Evolutionary conservation across 2,797 vertebrate genomes (phyloP).

Genomic region (Peromyscus nudipes): DNA sequence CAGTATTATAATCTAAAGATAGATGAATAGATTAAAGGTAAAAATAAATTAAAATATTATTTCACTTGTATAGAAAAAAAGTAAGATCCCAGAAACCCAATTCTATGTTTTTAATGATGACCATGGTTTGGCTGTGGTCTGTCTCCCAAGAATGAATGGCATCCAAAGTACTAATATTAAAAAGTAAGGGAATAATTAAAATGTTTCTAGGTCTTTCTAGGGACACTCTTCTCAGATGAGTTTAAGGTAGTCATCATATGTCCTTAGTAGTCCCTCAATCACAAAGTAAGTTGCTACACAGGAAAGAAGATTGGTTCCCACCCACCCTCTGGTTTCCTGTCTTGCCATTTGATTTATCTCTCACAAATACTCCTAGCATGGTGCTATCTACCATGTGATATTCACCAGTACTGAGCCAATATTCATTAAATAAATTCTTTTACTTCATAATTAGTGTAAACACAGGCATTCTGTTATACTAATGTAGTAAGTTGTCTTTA

Average conservation of each 20-base stretch:
- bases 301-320: neutral
- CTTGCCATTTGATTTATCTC: neutral
- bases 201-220: neutral
- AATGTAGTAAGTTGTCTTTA: neutral
- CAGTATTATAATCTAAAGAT: neutral
- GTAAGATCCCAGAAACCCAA: neutral
- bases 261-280: neutral
- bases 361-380: neutral
- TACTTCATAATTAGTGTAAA: neutral
- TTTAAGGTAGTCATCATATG: neutral
- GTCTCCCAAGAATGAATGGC: neutral
- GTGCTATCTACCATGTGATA: neutral
- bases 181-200: neutral
- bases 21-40: neutral
- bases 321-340: neutral
- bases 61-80: slow-evolving; percentile 11
- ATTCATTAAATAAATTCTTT: neutral
- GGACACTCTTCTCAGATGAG: neutral
- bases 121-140: neutral
- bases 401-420: neutral
- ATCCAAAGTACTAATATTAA: neutral
- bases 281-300: neutral
- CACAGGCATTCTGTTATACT: neutral
- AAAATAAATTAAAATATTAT: neutral
- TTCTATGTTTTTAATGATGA: neutral